Percentiles rank a stretch among this genome's conserved stretches.
Conservation (phyloP, 1,140 invertebrate genomes). For the Ceratina japonica region DNA sequence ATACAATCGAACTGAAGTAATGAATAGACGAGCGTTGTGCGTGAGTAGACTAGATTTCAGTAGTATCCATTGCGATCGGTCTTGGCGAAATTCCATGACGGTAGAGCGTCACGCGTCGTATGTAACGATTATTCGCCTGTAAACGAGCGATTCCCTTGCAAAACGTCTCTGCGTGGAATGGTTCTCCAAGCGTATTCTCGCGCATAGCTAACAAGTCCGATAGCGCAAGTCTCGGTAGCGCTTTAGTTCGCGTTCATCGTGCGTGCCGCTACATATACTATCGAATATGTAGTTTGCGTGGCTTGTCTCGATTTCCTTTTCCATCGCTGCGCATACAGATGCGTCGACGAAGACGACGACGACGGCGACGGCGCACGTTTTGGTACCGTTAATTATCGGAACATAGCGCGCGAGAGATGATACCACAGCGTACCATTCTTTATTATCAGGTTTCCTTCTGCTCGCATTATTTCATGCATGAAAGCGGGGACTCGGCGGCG, state of each 20-base stretch:
- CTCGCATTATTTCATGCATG: conserved; percentile 40
- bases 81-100: conserved; percentile 46
- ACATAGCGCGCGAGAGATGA: neutral
- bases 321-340: neutral
- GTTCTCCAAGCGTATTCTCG: neutral
- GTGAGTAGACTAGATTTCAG: too few species aligned
- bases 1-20: too few species aligned
- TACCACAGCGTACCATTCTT: neutral
- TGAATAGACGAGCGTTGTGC: too few species aligned
- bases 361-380: neutral
- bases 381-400: conserved; percentile 25
- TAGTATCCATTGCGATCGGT: too few species aligned
- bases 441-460: conserved; percentile 38
- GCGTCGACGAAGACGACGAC: neutral
- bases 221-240: neutral
- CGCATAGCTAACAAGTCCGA: neutral
- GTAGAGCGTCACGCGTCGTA: conserved; percentile 17
- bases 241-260: neutral
- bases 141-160: conserved; percentile 36
- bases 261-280: neutral
- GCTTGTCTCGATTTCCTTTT: conserved; percentile 12
- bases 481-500: conserved; percentile 7
- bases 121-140: conserved; percentile 11
- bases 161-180: conserved; percentile 24
- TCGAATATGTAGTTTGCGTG: neutral